phyloP scores from a whole-genome alignment of 2,888 invertebrate species.

The Harpalus rubripes region DNA sequence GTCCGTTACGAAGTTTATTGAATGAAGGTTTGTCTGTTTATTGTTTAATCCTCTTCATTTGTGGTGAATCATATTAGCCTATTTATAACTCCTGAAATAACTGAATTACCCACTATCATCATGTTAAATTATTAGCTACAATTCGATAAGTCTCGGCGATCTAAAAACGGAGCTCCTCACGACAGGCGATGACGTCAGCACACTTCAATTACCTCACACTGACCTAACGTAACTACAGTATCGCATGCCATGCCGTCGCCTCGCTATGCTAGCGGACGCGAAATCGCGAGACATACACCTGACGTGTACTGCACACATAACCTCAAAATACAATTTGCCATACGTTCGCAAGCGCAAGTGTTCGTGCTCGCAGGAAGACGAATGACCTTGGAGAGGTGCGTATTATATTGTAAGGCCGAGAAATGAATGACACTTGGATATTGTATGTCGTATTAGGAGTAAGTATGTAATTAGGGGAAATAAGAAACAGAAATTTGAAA shows the following conservation, averaged over 20 bases:
- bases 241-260: not conserved
- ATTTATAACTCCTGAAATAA: not conserved
- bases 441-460: too few relatives aligned
- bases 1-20: too few relatives aligned
- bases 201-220: constrained; percentile 36
- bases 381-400: not conserved
- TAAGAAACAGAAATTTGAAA: too few relatives aligned
- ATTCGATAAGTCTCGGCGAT: constrained; percentile 32
- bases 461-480: too few relatives aligned
- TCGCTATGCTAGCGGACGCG: not conserved
- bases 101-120: not conserved
- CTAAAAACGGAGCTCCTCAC: constrained; percentile 32
- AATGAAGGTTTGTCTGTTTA: not conserved
- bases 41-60: not conserved
- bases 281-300: not conserved
- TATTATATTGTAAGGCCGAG: too few relatives aligned
- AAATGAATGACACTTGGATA: too few relatives aligned
- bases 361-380: not conserved
- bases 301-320: not conserved
- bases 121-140: constrained; percentile 3
- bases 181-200: constrained; percentile 25
- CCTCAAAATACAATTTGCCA: not conserved
- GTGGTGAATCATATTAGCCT: not conserved
- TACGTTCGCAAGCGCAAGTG: not conserved
- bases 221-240: constrained; percentile 31